phyloP scores from a whole-genome alignment of 2,113 vertebrate species.

The Lota lota region DNA sequence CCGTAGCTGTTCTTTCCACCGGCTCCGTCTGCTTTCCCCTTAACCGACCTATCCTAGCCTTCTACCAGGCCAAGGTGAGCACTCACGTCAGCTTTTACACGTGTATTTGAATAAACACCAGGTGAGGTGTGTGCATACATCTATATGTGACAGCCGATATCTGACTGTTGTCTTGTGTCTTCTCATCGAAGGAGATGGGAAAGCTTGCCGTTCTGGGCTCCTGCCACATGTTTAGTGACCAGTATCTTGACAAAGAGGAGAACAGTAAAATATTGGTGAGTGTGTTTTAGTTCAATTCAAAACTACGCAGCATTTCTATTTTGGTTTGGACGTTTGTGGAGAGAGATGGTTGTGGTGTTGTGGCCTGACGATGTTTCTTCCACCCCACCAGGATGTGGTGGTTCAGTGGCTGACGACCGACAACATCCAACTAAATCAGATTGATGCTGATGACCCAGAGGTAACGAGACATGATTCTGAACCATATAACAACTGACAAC shows the following conservation, averaged over 20 bases:
- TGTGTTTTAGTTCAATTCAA: background rate
- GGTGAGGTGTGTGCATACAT: background rate
- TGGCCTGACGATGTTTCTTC: constrained; percentile 20
- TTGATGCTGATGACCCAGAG: constrained; percentile 93
- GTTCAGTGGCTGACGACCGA: constrained; percentile 94
- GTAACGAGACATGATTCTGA: constrained; percentile 61
- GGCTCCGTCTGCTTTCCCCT: constrained; percentile 95
- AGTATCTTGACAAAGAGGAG: constrained; percentile 97
- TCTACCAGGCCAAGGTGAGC: constrained; percentile 85
- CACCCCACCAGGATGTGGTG: constrained; percentile 85
- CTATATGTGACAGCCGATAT: background rate
- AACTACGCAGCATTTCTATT: background rate
- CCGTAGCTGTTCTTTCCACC: constrained; percentile 88
- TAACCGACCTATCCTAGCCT: constrained; percentile 90
- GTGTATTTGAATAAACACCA: background rate
- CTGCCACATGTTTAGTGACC: constrained; percentile 95
- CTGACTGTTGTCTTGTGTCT: background rate
- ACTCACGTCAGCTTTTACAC: background rate
- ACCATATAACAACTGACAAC: background rate
- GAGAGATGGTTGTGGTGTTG: background rate
- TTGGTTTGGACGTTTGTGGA: background rate
- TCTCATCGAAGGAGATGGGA: constrained; percentile 72
- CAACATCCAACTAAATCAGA: constrained; percentile 89
- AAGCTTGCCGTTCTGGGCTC: constrained; percentile 91
- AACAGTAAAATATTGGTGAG: constrained; percentile 93